phyloP scores from a whole-genome alignment of 2,797 vertebrate genomes.

The Streptopelia turtur region DNA sequence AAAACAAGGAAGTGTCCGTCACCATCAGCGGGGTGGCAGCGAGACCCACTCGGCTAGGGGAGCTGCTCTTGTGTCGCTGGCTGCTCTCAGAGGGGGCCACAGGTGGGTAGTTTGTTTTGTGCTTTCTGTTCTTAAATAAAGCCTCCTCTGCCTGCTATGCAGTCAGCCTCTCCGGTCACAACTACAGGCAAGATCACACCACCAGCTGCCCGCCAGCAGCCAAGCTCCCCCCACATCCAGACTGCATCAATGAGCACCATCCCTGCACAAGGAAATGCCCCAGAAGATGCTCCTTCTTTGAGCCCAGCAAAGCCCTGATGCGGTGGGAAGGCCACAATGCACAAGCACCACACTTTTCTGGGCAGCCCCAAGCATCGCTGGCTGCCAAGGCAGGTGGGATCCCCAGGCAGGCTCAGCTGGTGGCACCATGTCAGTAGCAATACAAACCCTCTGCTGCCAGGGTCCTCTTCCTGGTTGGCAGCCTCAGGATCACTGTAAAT shows the following conservation, averaged over 20 bases:
- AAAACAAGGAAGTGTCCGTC: background rate
- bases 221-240: accelerated
- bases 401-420: background rate
- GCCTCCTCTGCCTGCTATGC: accelerated
- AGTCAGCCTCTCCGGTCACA: background rate
- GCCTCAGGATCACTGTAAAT: background rate
- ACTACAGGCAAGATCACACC: background rate
- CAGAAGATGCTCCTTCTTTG: background rate
- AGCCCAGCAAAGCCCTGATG: background rate
- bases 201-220: background rate
- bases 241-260: accelerated
- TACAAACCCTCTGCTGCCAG: background rate
- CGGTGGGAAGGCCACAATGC: accelerated
- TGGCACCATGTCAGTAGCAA: accelerated
- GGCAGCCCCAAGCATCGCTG: accelerated
- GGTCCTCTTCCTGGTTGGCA: background rate
- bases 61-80: accelerated
- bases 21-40: background rate
- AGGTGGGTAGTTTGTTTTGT: background rate
- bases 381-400: background rate
- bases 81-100: background rate
- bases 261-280: accelerated
- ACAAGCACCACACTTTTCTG: accelerated
- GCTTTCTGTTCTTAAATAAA: background rate
- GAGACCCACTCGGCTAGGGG: accelerated